These are phyloP conservation scores for Mugil cephalus DNA, from an alignment of 2,113 vertebrate genomes.

Conservation along the genomic window DNA sequence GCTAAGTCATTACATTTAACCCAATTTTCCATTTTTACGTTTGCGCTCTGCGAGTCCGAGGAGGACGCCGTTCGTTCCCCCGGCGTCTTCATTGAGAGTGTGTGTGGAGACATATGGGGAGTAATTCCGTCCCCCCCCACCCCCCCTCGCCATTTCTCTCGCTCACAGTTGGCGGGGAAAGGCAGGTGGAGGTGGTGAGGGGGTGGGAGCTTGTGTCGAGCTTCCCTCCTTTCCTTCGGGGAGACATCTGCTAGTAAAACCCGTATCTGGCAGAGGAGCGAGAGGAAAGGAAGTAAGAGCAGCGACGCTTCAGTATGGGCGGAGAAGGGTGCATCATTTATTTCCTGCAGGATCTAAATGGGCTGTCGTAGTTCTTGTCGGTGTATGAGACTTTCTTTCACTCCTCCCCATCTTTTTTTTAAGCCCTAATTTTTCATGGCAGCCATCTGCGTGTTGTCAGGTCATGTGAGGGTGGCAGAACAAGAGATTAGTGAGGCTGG, in stretches of 20 bases:
- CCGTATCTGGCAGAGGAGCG: slow-evolving; percentile 4
- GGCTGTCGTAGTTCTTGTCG: slow-evolving; percentile 39
- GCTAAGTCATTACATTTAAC: slow-evolving; percentile 61
- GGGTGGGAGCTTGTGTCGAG: slow-evolving; percentile 35
- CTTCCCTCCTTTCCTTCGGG: slow-evolving; percentile 23
- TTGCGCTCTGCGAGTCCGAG: slow-evolving; percentile 8
- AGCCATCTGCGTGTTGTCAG: slow-evolving; percentile 62
- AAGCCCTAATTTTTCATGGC: slow-evolving; percentile 59
- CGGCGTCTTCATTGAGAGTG: background rate
- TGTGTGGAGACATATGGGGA: background rate
- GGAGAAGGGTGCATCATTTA: slow-evolving; percentile 47
- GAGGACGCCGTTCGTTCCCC: background rate
- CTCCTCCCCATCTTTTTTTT: slow-evolving; percentile 38
- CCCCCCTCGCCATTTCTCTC: slow-evolving; percentile 14
- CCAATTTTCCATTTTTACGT: slow-evolving; percentile 52
- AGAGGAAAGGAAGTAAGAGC: slow-evolving; percentile 12
- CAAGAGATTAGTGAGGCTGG: slow-evolving; percentile 11
- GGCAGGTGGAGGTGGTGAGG: slow-evolving; percentile 49
- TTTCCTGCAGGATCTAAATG: slow-evolving; percentile 59
- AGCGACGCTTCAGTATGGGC: slow-evolving; percentile 25
- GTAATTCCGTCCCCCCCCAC: slow-evolving; percentile 12
- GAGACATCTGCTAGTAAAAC: slow-evolving; percentile 48
- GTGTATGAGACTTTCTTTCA: slow-evolving; percentile 32
- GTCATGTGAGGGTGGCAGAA: slow-evolving; percentile 29
- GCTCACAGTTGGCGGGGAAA: slow-evolving; percentile 8